Conservation (phyloP, 2,113 vertebrate genomes). For the Cheirogaleus medius region DNA sequence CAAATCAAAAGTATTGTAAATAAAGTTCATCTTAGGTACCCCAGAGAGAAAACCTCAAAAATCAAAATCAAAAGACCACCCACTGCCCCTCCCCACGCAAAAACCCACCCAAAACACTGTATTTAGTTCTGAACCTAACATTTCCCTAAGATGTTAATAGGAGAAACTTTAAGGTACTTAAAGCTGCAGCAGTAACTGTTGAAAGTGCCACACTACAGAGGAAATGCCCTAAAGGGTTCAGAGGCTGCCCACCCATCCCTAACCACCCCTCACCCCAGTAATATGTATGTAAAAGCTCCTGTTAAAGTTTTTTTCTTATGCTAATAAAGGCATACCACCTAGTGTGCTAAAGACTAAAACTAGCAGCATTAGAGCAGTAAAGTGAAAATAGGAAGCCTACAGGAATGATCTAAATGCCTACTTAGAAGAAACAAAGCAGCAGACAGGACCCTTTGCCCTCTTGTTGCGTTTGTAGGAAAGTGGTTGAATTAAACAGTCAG, state of each 20-base stretch:
- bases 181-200: slow-evolving; percentile 53
- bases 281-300: slow-evolving; percentile 76
- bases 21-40: slow-evolving; percentile 69
- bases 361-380: slow-evolving; percentile 82
- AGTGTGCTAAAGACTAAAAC: slow-evolving; percentile 84
- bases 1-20: slow-evolving; percentile 78
- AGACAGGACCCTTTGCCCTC: slow-evolving; percentile 79
- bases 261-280: slow-evolving; percentile 67
- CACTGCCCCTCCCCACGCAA: neutral
- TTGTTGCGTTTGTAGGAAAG: slow-evolving; percentile 81
- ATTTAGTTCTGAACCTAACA: slow-evolving; percentile 76
- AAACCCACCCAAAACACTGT: slow-evolving; percentile 62
- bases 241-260: slow-evolving; percentile 73
- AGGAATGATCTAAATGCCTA: slow-evolving; percentile 81
- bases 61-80: slow-evolving; percentile 37
- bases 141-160: slow-evolving; percentile 58
- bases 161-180: slow-evolving; percentile 57
- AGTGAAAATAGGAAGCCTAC: slow-evolving; percentile 81
- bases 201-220: slow-evolving; percentile 57
- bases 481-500: slow-evolving; percentile 84
- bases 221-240: slow-evolving; percentile 75
- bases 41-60: slow-evolving; percentile 65
- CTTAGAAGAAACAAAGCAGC: slow-evolving; percentile 81
- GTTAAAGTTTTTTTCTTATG: slow-evolving; percentile 79
- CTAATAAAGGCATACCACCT: slow-evolving; percentile 85